Evolutionary conservation across 2,797 vertebrate genomes (phyloP).

Genomic region (Anabas testudineus): DNA sequence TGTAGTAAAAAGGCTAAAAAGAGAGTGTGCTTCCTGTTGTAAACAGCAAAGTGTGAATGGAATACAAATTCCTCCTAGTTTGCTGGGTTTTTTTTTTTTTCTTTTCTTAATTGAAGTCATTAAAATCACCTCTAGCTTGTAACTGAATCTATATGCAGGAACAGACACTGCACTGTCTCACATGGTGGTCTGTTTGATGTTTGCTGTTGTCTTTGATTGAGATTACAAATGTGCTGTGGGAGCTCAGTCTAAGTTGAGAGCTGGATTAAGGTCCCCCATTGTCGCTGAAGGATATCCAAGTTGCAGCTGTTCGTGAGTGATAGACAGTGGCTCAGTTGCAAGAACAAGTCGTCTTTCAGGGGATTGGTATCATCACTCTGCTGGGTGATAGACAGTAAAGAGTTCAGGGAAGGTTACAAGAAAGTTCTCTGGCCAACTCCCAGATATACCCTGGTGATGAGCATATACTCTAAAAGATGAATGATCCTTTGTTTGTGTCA

Average conservation of each 20-base stretch:
- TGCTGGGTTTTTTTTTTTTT: no score
- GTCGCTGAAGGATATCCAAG: constrained; percentile 59
- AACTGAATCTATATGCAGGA: constrained; percentile 40
- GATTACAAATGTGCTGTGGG: constrained; percentile 56
- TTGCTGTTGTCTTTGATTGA: constrained; percentile 59
- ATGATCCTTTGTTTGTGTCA: constrained; percentile 46
- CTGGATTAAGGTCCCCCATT: constrained; percentile 62
- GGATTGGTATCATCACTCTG: constrained; percentile 43
- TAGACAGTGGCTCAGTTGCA: constrained; percentile 56
- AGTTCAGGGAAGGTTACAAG: constrained; percentile 33
- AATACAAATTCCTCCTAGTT: background rate
- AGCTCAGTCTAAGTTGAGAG: constrained; percentile 52
- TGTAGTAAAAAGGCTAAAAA: no score
- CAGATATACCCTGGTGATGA: constrained; percentile 9
- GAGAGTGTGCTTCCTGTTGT: no score
- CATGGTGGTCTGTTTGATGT: constrained; percentile 54
- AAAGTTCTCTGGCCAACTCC: constrained; percentile 20
- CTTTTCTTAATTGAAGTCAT: no score
- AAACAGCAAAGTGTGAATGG: no score
- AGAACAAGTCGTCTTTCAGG: constrained; percentile 45
- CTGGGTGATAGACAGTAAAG: constrained; percentile 27
- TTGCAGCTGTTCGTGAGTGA: constrained; percentile 64
- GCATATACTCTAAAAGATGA: constrained; percentile 31
- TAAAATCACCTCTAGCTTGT: constrained; percentile 25
- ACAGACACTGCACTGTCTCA: constrained; percentile 23